Conservation (phyloP, 1,140 invertebrate species). For the Penaeus chinensis region DNA sequence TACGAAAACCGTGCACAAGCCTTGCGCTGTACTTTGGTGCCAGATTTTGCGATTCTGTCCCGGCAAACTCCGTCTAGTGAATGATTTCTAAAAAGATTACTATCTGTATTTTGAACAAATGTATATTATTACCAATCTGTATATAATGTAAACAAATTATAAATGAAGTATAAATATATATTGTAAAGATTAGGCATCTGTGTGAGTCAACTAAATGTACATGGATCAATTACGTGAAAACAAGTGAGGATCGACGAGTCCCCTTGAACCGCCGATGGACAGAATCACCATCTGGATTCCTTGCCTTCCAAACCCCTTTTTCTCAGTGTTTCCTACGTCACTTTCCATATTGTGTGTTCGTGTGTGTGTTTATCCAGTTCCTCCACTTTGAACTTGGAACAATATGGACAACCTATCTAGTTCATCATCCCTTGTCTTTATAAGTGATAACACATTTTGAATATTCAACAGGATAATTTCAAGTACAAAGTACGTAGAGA, state of each 20-base stretch:
- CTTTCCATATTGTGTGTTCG: slow-evolving; percentile 61
- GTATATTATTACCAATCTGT: slow-evolving; percentile 3
- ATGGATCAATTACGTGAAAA: neutral
- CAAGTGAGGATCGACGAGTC: neutral
- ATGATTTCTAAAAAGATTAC: too few relatives aligned
- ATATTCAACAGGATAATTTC: slow-evolving; percentile 55
- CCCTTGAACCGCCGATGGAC: slow-evolving; percentile 24
- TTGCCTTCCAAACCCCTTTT: slow-evolving; percentile 48
- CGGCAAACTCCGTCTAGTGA: slow-evolving; percentile 5
- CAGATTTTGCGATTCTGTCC: slow-evolving; percentile 51
- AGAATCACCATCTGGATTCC: slow-evolving; percentile 46
- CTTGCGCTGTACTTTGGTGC: slow-evolving; percentile 41
- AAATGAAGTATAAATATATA: slow-evolving; percentile 35
- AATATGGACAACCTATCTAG: slow-evolving; percentile 54
- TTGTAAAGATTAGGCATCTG: slow-evolving; percentile 38
- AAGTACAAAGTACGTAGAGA: slow-evolving; percentile 58
- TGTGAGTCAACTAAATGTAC: neutral
- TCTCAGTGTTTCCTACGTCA: slow-evolving; percentile 61
- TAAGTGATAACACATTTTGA: slow-evolving; percentile 58
- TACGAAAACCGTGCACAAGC: slow-evolving; percentile 33
- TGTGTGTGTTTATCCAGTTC: slow-evolving; percentile 61
- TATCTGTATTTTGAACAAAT: too few relatives aligned
- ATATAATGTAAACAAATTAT: slow-evolving; percentile 11
- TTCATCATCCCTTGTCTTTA: slow-evolving; percentile 53
- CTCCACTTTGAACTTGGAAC: slow-evolving; percentile 55